Evolutionary conservation across 2,113 vertebrate genomes (phyloP).

Genomic region (Tetrao urogallus): DNA sequence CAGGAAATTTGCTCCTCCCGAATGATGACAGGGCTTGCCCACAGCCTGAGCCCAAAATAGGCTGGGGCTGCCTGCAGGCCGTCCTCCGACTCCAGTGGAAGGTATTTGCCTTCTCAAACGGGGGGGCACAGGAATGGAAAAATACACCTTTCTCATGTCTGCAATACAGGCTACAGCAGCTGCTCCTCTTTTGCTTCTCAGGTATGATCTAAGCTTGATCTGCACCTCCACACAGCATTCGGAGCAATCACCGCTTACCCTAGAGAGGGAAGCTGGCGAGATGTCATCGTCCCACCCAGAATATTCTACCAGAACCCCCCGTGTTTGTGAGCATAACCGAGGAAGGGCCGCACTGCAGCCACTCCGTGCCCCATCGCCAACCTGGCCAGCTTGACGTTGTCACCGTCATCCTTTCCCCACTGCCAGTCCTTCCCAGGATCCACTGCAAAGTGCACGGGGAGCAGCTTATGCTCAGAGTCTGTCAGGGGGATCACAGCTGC

Average conservation of each 20-base stretch:
- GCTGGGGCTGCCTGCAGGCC: accelerated
- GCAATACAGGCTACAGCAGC: accelerated
- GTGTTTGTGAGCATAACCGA: not conserved
- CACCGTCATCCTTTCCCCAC: constrained; percentile 91
- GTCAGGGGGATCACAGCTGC: constrained; percentile 95
- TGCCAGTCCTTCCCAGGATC: constrained; percentile 96
- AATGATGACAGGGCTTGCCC: accelerated
- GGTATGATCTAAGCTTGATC: accelerated
- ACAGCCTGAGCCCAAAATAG: accelerated
- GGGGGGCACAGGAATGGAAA: not conserved
- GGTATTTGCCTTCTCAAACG: accelerated
- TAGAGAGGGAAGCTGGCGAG: accelerated
- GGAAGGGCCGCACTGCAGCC: accelerated
- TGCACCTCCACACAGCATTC: not conserved
- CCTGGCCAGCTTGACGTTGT: constrained; percentile 93
- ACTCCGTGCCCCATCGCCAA: constrained; percentile 10
- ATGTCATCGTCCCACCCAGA: not conserved
- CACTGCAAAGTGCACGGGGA: constrained; percentile 96
- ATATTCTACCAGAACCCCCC: accelerated
- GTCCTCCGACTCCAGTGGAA: not conserved
- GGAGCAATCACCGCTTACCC: accelerated
- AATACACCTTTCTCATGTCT: not conserved
- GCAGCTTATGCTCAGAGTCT: constrained; percentile 94
- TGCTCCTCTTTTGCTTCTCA: accelerated
- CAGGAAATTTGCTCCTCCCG: not conserved